phyloP scores from a whole-genome alignment of 2,113 vertebrate genomes.

The Elephantulus edwardii region DNA sequence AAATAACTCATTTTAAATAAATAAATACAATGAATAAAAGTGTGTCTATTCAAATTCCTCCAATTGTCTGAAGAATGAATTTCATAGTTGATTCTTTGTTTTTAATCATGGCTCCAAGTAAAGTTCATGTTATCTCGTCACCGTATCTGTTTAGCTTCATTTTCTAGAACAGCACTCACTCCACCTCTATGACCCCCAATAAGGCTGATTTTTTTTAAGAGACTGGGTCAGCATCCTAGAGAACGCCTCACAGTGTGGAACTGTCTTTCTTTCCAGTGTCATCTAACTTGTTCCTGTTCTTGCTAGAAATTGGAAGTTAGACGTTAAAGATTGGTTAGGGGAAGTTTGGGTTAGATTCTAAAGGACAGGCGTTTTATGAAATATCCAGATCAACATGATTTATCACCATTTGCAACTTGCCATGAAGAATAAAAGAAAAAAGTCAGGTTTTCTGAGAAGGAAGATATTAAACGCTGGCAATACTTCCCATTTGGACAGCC shows the following conservation, averaged over 20 bases:
- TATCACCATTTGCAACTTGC: conserved; percentile 5
- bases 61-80: conserved; percentile 9
- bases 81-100: conserved; percentile 7
- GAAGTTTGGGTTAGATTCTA: background rate
- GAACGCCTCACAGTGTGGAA: background rate
- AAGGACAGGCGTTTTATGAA: background rate
- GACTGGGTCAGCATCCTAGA: background rate
- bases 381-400: conserved; percentile 6
- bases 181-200: background rate
- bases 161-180: background rate
- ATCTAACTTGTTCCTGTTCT: background rate
- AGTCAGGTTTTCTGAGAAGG: background rate
- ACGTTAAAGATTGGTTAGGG: background rate
- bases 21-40: too few species aligned
- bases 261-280: conserved; percentile 15
- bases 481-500: background rate
- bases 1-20: too few species aligned
- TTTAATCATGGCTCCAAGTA: background rate
- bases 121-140: background rate
- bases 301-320: conserved; percentile 22
- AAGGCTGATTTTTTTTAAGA: background rate
- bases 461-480: background rate
- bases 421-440: background rate
- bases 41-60: conserved; percentile 8
- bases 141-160: background rate